A percentile compares a stretch with the other conserved stretches of the same genome.
Evolutionary conservation across 2,113 vertebrate genomes (phyloP).

Genomic region (Grammomys dolichurus): DNA sequence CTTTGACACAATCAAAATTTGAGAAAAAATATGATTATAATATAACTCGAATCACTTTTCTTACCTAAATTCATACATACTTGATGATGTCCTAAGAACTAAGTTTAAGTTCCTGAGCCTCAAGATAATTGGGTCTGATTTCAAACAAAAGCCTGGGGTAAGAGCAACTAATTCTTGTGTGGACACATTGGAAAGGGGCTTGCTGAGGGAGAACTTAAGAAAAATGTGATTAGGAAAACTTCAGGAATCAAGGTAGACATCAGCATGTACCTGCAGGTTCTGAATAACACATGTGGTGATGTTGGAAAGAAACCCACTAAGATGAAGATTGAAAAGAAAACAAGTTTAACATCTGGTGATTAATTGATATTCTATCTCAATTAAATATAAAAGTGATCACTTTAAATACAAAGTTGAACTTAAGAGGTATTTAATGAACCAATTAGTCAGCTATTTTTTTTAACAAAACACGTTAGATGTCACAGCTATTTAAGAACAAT

Average conservation of each 20-base stretch:
- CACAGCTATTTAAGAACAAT: neutral
- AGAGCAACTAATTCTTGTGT: neutral
- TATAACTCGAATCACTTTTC: neutral
- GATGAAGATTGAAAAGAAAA: neutral
- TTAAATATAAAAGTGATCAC: neutral
- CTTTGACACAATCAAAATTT: neutral
- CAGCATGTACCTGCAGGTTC: neutral
- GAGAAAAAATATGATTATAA: neutral
- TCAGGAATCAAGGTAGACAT: neutral
- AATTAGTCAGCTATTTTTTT: conserved; percentile 8
- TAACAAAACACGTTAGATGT: neutral
- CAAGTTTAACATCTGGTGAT: neutral
- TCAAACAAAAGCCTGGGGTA: neutral
- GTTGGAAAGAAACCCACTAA: neutral
- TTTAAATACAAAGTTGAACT: neutral
- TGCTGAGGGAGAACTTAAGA: neutral
- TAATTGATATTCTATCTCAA: neutral
- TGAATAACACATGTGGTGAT: neutral
- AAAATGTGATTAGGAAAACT: neutral
- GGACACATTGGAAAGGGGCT: neutral
- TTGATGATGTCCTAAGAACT: neutral
- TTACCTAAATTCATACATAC: neutral
- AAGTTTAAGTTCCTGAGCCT: neutral
- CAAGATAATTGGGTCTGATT: neutral
- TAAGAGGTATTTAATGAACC: neutral